phyloP scores from a whole-genome alignment of 2,113 vertebrate genomes.

The Hepsetus odoe region DNA sequence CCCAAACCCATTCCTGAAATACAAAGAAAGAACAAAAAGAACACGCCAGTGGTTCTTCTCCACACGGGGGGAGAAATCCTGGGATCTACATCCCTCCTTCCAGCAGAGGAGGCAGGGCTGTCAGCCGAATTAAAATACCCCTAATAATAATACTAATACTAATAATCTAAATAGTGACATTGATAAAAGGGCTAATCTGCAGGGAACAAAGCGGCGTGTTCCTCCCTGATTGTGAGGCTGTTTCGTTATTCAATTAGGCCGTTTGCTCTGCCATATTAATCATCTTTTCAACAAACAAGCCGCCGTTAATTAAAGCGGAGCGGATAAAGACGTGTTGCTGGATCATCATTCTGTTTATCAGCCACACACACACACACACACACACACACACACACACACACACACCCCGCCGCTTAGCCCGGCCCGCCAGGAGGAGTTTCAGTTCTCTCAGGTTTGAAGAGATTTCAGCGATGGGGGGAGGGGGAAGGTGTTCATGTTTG shows the following conservation, averaged over 20 bases:
- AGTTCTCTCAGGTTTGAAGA: constrained; percentile 25
- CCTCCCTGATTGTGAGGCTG: constrained; percentile 57
- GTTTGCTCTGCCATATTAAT: constrained; percentile 72
- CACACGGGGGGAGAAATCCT: constrained; percentile 11
- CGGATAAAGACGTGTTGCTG: constrained; percentile 60
- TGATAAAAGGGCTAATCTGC: constrained; percentile 52
- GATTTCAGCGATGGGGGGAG: neutral
- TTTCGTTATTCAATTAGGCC: constrained; percentile 61
- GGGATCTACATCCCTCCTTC: constrained; percentile 8
- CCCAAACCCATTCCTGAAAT: neutral
- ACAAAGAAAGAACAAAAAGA: neutral
- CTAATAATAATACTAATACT: constrained; percentile 55
- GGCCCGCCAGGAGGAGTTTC: constrained; percentile 41
- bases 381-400: constrained; percentile 26
- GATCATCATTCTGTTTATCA: constrained; percentile 61
- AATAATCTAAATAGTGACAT: constrained; percentile 16
- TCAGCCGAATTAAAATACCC: constrained; percentile 60
- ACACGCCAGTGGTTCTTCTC: neutral
- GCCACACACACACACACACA: constrained; percentile 29
- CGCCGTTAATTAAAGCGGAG: constrained; percentile 74
- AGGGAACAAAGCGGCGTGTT: constrained; percentile 55
- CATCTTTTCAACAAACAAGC: constrained; percentile 89
- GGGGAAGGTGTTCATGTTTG: neutral
- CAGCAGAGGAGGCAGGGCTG: constrained; percentile 35
- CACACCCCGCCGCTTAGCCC: constrained; percentile 29